Evolutionary conservation across 2,888 invertebrate genomes (phyloP).

Genomic region (Cheilosia urbana): DNA sequence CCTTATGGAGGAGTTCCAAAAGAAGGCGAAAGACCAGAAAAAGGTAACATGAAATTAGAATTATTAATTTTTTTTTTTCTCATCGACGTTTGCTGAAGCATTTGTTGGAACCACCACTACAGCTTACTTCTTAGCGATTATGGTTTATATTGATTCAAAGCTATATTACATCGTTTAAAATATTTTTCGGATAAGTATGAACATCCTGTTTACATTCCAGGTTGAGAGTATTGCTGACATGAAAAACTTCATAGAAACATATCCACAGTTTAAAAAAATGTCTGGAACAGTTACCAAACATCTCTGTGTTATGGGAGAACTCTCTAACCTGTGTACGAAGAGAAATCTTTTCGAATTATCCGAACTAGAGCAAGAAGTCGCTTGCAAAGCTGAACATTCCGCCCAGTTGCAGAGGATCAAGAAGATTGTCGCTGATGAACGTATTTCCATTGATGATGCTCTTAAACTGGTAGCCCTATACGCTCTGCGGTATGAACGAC

Average conservation of each 20-base stretch:
- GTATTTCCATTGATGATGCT: conserved; percentile 91
- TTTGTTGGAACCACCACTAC: too few species aligned
- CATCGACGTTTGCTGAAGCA: too few species aligned
- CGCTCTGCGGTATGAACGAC: conserved; percentile 95
- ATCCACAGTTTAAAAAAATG: conserved; percentile 99
- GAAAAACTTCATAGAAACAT: conserved; percentile 99
- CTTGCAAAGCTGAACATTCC: conserved; percentile 93
- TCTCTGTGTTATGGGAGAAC: conserved; percentile 97
- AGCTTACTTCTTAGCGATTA: too few species aligned
- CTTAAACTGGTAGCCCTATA: conserved; percentile 95
- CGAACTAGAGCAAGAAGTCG: conserved; percentile 96
- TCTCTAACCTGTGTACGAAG: conserved; percentile 92
- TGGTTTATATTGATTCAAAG: too few species aligned
- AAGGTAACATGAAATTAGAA: conserved; percentile 84
- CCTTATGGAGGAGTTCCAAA: conserved; percentile 98
- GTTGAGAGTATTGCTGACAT: conserved; percentile 99
- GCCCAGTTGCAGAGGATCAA: conserved; percentile 92
- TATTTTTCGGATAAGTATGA: too few species aligned
- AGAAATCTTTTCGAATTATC: conserved; percentile 94
- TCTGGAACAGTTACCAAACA: conserved; percentile 98
- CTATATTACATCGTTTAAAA: too few species aligned
- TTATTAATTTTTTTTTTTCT: too few species aligned
- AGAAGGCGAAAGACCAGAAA: conserved; percentile 96
- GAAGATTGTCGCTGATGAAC: conserved; percentile 90
- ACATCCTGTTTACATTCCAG: conserved; percentile 8